A percentile compares a stretch with the other conserved stretches of the same genome.
phyloP scores from a whole-genome alignment of 2,888 invertebrate genomes.

The Lasioglossum zephyrum region DNA sequence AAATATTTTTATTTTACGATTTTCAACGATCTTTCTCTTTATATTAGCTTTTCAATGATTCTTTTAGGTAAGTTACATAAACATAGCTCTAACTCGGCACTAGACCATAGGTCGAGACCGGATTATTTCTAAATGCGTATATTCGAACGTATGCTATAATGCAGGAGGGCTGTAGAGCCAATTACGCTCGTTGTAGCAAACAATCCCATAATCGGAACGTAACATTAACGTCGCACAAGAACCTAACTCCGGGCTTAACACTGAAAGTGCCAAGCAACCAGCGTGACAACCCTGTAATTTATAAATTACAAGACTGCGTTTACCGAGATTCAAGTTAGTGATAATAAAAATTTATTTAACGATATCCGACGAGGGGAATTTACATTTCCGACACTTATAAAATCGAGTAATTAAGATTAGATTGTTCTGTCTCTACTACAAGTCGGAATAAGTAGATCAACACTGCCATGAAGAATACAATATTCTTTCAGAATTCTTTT shows the following conservation, averaged over 20 bases:
- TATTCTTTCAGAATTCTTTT: too few species aligned
- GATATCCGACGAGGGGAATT: background rate
- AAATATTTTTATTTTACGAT: too few species aligned
- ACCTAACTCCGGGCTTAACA: background rate
- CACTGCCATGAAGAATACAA: background rate
- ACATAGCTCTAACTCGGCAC: background rate
- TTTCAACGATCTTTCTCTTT: too few species aligned
- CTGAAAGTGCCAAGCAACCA: background rate
- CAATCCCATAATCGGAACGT: slow-evolving; percentile 1
- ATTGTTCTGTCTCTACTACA: background rate
- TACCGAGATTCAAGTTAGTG: background rate
- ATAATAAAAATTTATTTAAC: background rate
- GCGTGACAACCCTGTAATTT: background rate
- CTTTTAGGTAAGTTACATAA: background rate
- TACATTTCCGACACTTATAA: background rate
- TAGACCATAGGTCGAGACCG: background rate
- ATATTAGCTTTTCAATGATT: background rate
- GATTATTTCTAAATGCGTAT: background rate
- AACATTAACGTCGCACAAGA: background rate
- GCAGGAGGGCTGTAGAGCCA: background rate
- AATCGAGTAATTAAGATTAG: background rate
- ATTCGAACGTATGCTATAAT: background rate
- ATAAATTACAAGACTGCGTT: background rate
- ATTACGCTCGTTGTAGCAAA: slow-evolving; percentile 3
- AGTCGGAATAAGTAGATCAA: background rate